phyloP scores from a whole-genome alignment of 2,888 invertebrate genomes.

The Doris montereyensis region DNA sequence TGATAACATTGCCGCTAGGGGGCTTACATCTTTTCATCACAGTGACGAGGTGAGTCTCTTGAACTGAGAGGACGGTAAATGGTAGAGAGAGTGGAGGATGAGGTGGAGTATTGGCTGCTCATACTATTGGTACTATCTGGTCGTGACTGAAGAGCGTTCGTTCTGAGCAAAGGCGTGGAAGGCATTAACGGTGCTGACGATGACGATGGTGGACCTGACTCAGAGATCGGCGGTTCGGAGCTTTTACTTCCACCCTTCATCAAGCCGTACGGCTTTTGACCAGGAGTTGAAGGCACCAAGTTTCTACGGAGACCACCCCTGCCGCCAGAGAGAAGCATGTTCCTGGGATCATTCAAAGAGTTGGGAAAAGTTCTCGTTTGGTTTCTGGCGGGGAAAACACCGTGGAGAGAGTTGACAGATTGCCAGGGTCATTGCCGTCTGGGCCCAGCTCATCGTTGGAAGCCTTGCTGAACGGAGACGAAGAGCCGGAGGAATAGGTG shows the following conservation, averaged over 20 bases:
- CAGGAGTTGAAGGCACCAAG: slow-evolving; percentile 9
- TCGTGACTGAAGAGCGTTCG: slow-evolving; percentile 49
- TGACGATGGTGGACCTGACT: no score
- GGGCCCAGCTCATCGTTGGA: slow-evolving; percentile 34
- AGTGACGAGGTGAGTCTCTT: slow-evolving; percentile 18
- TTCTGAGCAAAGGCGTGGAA: slow-evolving; percentile 42
- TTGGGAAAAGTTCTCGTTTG: no score
- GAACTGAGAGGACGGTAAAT: slow-evolving; percentile 54
- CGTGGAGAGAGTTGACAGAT: neutral
- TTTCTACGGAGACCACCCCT: no score
- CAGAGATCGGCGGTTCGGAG: no score
- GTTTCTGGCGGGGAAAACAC: neutral
- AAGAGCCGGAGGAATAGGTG: slow-evolving; percentile 50
- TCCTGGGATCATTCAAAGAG: no score
- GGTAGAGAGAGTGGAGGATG: slow-evolving; percentile 58
- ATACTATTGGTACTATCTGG: slow-evolving; percentile 63
- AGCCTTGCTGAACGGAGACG: slow-evolving; percentile 42
- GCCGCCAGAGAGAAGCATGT: no score
- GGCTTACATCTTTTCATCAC: neutral
- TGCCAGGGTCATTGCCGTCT: neutral
- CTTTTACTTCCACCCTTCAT: no score
- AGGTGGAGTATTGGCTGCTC: slow-evolving; percentile 63
- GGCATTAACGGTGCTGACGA: slow-evolving; percentile 35
- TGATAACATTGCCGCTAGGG: neutral
- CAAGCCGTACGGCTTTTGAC: slow-evolving; percentile 14